Evolutionary conservation across 2,113 vertebrate species (phyloP), one percentile per base, ranked within the genome.

Genomic region (Melanocharis versteri): DNA sequence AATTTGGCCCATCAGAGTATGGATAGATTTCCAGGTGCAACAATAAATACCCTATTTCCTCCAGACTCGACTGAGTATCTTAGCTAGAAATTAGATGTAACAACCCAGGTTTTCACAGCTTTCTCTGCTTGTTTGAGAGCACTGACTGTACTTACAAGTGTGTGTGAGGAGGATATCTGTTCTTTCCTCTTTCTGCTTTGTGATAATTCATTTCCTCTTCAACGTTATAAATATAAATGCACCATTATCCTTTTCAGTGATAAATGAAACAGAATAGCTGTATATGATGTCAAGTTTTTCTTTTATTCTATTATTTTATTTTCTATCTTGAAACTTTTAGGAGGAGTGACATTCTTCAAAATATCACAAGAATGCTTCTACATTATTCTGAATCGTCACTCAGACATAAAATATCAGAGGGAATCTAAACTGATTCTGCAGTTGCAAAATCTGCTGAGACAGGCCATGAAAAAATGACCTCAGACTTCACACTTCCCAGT

Each of bases 121-220:
- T 94, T 84, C 47, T 66, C 42, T 76, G 15, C 71, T 53, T 78
- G 31, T 51, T 82, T 78, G 70, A 93, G 39, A 89, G 58, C 17
- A 23, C 28, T 81, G 17, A 30, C 27, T 88, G 24, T 77, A n/a
- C 65, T 66, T 79, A 71, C 11, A 71, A 44, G 53, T 54, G 39
- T 70, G 35, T 81, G 21, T 75, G 45, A 94, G 44, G 44, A 93
- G 35, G 10, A 9, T 83, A n/a, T 87, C 54, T 92, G 15, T 80
- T 78, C 39, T 37, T 65, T 91, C 58, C 44, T 71, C 37, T 87
- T 96, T 79, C 73, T 94, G 56, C 69, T 88, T 76, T 69, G 89
- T 96, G 95, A 88, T 61, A 87, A 69, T 97, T 96, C 30, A 86
- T 97, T 97, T 97, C 68, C 61, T 96, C 30, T 50, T 96, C 85